Conservation (phyloP, 2,113 vertebrate genomes). For the Excalfactoria chinensis region DNA sequence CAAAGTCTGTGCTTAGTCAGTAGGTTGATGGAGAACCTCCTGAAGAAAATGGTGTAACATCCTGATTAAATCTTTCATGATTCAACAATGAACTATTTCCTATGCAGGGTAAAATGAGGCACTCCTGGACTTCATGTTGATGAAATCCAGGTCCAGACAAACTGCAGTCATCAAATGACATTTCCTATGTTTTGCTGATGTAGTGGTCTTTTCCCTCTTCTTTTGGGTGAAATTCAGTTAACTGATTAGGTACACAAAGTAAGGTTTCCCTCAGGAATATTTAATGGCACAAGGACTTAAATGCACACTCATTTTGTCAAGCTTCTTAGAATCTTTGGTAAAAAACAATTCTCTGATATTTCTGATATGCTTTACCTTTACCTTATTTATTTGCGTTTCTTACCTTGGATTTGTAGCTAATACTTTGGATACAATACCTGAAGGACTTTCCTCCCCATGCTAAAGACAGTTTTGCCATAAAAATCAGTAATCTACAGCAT, state of each 20-base stretch:
- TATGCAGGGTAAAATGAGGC: neutral
- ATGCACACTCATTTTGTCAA: neutral
- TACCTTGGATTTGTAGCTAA: neutral
- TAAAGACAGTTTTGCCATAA: neutral
- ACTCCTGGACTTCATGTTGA: neutral
- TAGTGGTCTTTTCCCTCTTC: neutral
- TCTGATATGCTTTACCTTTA: neutral
- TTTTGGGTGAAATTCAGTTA: neutral
- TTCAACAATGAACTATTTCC: constrained; percentile 43
- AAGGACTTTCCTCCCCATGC: neutral
- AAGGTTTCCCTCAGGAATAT: neutral
- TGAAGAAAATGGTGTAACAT: constrained; percentile 2
- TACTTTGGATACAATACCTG: neutral
- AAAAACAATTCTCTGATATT: neutral
- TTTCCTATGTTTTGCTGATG: neutral
- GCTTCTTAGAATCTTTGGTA: neutral
- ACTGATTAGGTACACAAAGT: neutral
- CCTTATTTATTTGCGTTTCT: neutral
- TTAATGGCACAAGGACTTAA: neutral
- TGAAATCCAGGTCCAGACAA: neutral
- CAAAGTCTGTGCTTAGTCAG: neutral
- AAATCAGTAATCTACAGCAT: neutral
- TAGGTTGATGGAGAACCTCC: neutral
- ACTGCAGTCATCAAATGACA: neutral
- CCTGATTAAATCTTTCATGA: constrained; percentile 19